Evolutionary conservation across 2,797 vertebrate genomes (phyloP).

Genomic region (Chrysocyon brachyurus): DNA sequence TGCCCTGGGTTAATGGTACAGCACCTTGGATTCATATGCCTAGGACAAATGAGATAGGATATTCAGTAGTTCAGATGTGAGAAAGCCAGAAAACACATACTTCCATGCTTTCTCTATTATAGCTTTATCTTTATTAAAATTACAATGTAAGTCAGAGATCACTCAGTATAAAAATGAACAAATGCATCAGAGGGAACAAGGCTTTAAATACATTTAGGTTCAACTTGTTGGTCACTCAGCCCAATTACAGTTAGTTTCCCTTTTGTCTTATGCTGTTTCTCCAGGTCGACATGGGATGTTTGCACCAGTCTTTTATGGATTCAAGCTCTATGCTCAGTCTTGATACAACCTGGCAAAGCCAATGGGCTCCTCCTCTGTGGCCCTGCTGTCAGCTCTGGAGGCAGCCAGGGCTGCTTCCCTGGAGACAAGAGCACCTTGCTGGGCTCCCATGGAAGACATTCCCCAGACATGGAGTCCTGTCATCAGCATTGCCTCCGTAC

Average conservation of each 20-base stretch:
- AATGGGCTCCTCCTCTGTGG: neutral
- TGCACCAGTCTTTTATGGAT: neutral
- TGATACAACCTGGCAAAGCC: neutral
- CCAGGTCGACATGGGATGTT: neutral
- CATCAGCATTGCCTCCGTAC: too few relatives aligned
- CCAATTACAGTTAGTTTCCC: neutral
- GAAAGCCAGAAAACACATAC: neutral
- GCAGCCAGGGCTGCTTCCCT: neutral
- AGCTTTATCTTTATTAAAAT: constrained; percentile 57
- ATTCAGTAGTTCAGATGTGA: neutral
- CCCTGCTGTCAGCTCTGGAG: neutral
- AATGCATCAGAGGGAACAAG: constrained; percentile 23
- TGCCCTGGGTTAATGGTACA: accelerated
- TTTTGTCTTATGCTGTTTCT: neutral
- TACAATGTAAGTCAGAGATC: neutral
- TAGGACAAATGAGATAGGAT: neutral
- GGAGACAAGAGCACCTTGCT: neutral
- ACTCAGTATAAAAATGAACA: constrained; percentile 43
- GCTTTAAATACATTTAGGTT: constrained; percentile 43
- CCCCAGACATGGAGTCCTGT: neutral
- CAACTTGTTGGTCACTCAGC: constrained; percentile 34
- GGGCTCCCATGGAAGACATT: neutral
- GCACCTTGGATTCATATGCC: neutral
- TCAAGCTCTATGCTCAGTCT: neutral
- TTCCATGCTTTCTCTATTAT: neutral